phyloP scores from a whole-genome alignment of 1,140 invertebrate genomes.

The Cryptotermes secundus region DNA sequence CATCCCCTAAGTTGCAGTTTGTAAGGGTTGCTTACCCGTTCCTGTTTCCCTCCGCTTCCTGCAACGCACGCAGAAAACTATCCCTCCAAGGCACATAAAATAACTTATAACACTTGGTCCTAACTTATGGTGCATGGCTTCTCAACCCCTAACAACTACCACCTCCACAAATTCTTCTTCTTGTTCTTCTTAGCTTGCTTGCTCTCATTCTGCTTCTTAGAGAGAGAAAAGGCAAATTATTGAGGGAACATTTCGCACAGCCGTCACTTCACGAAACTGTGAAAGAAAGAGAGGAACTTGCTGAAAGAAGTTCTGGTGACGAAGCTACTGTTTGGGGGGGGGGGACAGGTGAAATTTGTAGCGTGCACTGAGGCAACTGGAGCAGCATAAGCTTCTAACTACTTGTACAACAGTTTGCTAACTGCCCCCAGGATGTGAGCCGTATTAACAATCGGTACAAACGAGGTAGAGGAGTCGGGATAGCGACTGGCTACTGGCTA shows the following conservation, averaged over 20 bases:
- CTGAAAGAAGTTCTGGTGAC: not conserved
- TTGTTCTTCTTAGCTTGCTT: too few species aligned
- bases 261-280: not conserved
- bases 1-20: not conserved
- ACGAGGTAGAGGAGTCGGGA: too few species aligned
- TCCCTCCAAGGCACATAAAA: not conserved
- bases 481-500: too few species aligned
- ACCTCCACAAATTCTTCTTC: not conserved
- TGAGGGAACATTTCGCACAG: not conserved
- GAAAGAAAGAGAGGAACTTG: too few species aligned
- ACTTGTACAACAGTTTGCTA: not conserved
- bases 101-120: not conserved
- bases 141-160: not conserved
- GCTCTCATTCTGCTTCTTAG: not conserved
- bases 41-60: not conserved
- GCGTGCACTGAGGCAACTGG: too few species aligned
- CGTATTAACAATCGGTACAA: too few species aligned
- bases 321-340: not conserved
- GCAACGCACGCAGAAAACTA: constrained; percentile 8
- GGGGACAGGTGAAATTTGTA: too few species aligned
- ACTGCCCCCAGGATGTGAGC: not conserved
- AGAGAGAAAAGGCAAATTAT: constrained; percentile 4
- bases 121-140: not conserved
- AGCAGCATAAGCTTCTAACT: not conserved
- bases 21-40: not conserved